A percentile compares a stretch with the other conserved stretches of the same genome.
Evolutionary conservation across 2,113 vertebrate species (phyloP).

Genomic region (Garra rufa): DNA sequence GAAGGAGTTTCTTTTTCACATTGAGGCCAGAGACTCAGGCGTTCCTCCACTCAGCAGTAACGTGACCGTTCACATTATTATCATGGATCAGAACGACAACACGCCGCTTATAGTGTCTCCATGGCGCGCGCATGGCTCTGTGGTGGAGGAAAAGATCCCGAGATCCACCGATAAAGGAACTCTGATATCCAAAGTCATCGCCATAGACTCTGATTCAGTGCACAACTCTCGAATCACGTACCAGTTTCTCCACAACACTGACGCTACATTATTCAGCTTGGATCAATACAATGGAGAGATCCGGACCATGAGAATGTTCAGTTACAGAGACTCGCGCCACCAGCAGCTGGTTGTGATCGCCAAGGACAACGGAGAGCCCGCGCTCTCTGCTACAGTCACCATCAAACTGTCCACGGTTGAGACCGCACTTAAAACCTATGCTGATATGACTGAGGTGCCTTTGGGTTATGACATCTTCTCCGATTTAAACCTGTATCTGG

Average conservation of each 20-base stretch:
- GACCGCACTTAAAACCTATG: slow-evolving; percentile 76
- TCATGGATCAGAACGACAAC: slow-evolving; percentile 80
- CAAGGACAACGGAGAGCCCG: slow-evolving; percentile 72
- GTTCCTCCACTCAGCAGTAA: slow-evolving; percentile 66
- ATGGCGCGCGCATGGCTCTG: slow-evolving; percentile 68
- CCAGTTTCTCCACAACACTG: slow-evolving; percentile 70
- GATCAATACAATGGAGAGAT: slow-evolving; percentile 55
- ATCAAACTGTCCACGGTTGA: slow-evolving; percentile 78
- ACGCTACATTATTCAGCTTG: slow-evolving; percentile 73
- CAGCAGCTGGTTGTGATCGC: slow-evolving; percentile 75
- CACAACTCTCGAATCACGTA: slow-evolving; percentile 75
- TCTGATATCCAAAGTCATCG: slow-evolving; percentile 61
- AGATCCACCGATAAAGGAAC: slow-evolving; percentile 57
- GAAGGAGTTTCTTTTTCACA: slow-evolving; percentile 53
- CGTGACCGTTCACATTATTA: slow-evolving; percentile 72
- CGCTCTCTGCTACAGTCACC: slow-evolving; percentile 78
- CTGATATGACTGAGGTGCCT: slow-evolving; percentile 65
- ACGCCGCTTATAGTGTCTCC: slow-evolving; percentile 74
- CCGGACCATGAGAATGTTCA: slow-evolving; percentile 67
- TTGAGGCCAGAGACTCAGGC: slow-evolving; percentile 59
- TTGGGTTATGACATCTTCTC: slow-evolving; percentile 67
- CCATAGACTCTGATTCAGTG: slow-evolving; percentile 69
- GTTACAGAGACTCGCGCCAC: slow-evolving; percentile 68
- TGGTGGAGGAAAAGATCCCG: slow-evolving; percentile 70
- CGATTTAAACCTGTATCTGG: slow-evolving; percentile 58